Percentiles rank a stretch among this genome's conserved stretches.
Conservation (phyloP, 2,888 invertebrate genomes). For the Melieria crassipennis region DNA sequence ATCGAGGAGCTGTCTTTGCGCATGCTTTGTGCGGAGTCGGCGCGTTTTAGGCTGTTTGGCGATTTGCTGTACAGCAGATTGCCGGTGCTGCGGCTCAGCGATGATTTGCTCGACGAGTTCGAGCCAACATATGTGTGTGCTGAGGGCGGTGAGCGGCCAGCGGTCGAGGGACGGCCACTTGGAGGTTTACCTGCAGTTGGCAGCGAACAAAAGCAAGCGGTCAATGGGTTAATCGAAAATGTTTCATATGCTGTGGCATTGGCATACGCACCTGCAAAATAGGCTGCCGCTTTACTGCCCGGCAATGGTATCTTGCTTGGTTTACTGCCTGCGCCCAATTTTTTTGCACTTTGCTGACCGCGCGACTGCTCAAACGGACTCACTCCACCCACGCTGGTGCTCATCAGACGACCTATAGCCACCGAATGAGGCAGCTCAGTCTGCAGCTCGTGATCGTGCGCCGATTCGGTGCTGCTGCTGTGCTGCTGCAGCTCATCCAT, state of each 20-base stretch:
- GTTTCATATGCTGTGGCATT: not conserved
- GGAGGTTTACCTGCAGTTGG: slow-evolving; percentile 69
- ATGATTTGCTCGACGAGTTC: slow-evolving; percentile 57
- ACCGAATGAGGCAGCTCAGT: slow-evolving; percentile 38
- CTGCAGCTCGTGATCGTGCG: slow-evolving; percentile 68
- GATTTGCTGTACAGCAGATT: slow-evolving; percentile 57
- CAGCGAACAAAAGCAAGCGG: not conserved
- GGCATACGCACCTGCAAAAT: slow-evolving; percentile 45
- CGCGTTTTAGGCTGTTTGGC: slow-evolving; percentile 65
- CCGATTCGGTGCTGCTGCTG: slow-evolving; percentile 74
- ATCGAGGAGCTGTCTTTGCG: slow-evolving; percentile 58
- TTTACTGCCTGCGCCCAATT: slow-evolving; percentile 61
- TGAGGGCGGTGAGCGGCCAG: slow-evolving; percentile 55
- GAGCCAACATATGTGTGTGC: slow-evolving; percentile 52
- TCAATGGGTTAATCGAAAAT: not conserved
- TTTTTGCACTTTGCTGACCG: slow-evolving; percentile 45
- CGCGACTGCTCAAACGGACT: slow-evolving; percentile 52
- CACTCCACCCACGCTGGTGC: slow-evolving; percentile 58
- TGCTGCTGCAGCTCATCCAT: slow-evolving; percentile 68
- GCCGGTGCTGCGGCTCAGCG: slow-evolving; percentile 64
- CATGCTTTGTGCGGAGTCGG: slow-evolving; percentile 69
- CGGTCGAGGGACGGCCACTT: slow-evolving; percentile 56
- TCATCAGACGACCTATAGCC: slow-evolving; percentile 47
- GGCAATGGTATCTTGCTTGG: slow-evolving; percentile 80
- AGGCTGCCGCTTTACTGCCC: slow-evolving; percentile 66